Evolutionary conservation across 2,113 vertebrate species (phyloP), one percentile per base, ranked within the genome.

Genomic region (Phrynocephalus versicolor): DNA sequence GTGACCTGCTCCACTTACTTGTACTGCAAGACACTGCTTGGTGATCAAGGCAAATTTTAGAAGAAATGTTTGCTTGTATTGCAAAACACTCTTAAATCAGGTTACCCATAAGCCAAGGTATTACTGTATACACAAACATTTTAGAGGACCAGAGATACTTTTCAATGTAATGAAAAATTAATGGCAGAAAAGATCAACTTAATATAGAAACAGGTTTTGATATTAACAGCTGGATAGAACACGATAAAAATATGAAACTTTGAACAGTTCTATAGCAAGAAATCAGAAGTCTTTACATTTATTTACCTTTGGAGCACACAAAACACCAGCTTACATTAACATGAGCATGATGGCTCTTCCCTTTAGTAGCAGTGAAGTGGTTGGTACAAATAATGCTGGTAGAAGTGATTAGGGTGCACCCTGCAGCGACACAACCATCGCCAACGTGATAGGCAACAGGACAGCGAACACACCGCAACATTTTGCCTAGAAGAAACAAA

Each of bases 281-380:
- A 41, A n/a, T 51, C 0, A 0, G 55, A 65, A 70, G 55, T n/a
- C 0, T 67, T 45, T n/a, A 10, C 58, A n/a, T 3, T 1, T 0
- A 3, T 90, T 82, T 92, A 99, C 99, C 99, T 97, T 98, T 99
- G 77, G 98, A 99, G 94, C 99, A 99, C 90, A 99, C 97, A 27
- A 99, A 99, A 92, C 99, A 99, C 99, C 99, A 99, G 97, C 98
- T 99, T 90, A 99, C 98, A 23, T 99, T 99, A 94, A 99, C 98
- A 1, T 99, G 99, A 0, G 96, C 96, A 33, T 99, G 99, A 89
- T 99, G 98, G 83, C 97, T 97, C 88, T 98, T 98, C 37, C 97
- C 98, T 93, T 99, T 99, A 71, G 93, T 98, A 88, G 98, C 97
- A 4, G 95, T 95, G 96, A 99, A 99, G 93, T 99, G 99, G 88